A percentile compares a stretch with the other conserved stretches of the same genome.
Evolutionary conservation across 2,888 invertebrate genomes (phyloP).

Genomic region (Orthosia gothica): DNA sequence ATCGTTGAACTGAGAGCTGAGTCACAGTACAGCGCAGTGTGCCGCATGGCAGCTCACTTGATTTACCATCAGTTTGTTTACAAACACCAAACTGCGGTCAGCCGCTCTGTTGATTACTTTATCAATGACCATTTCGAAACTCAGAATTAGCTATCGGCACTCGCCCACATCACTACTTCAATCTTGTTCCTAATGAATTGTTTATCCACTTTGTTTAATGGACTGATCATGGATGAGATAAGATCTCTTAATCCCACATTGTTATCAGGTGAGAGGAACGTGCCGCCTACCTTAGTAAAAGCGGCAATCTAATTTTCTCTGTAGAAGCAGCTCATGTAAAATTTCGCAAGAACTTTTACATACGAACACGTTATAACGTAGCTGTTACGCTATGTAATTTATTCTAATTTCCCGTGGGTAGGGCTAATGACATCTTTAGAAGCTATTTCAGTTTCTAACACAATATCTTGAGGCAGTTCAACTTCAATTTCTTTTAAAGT

Average conservation of each 20-base stretch:
- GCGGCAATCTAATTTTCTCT: constrained; percentile 59
- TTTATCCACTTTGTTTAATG: constrained; percentile 43
- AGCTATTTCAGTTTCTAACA: constrained; percentile 81
- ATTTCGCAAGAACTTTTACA: constrained; percentile 57
- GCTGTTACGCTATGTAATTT: constrained; percentile 79
- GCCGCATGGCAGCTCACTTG: constrained; percentile 64
- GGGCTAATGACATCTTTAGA: constrained; percentile 85
- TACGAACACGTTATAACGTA: constrained; percentile 65
- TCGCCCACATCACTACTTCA: constrained; percentile 17
- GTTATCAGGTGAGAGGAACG: constrained; percentile 48
- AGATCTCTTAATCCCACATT: constrained; percentile 37
- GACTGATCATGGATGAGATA: constrained; percentile 40
- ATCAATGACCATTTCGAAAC: constrained; percentile 47
- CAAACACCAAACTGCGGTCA: constrained; percentile 70
- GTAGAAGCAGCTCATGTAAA: constrained; percentile 49
- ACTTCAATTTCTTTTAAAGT: constrained; percentile 68
- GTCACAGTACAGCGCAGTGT: constrained; percentile 75
- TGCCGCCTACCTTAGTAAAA: constrained; percentile 27
- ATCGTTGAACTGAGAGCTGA: constrained; percentile 81
- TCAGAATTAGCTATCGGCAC: constrained; percentile 17
- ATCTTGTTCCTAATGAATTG: constrained; percentile 43
- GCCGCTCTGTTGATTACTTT: constrained; percentile 36
- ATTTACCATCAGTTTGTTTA: constrained; percentile 79
- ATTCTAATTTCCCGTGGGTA: constrained; percentile 86
- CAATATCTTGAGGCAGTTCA: constrained; percentile 69